Base-by-base conservation (phyloP, 2,888 invertebrate genomes). In the Cephus sareptanus region DNA sequence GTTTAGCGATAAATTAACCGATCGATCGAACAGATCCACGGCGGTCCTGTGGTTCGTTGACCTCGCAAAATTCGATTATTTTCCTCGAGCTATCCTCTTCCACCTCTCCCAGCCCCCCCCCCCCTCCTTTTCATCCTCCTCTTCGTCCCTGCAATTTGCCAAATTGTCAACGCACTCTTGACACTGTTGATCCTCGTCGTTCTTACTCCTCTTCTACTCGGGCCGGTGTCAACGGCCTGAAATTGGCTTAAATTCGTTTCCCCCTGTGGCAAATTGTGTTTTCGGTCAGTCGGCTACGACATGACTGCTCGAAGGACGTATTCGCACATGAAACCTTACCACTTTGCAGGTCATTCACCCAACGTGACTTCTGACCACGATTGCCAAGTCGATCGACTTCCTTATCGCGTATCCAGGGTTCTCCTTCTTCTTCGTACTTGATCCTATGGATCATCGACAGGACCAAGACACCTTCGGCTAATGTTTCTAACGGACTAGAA, bases 271-370 rank as follows among this genome's bases (percentile, higher is more conserved):
- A 74, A 69, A 80, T 84, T 79, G 85, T 86, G 85, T 85, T 87
- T 88, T 88, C 87, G 87, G 88, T 87, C 87, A 87, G 85, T 87
- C 87, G 86, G 87, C 85, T 89, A 86, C 83, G 81, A 84, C 81
- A 81, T 83, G 81, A 83, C 80, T 81, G 82, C 75, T 83, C 81
- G 82, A 83, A 84, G 84, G 86, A 84, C 83, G 81, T 80, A 81
- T 78, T 80, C 83, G 78, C 79, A 81, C 82, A 79, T 82, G 78
- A 84, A 86, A 85, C 86, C 88, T 88, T 85, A 88, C 88, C 86
- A 88, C 87, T 89, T 89, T 88, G 85, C 85, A 87, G 90, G 90
- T 89, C 90, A 84, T 90, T 90, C 89, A 90, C 89, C 90, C 56
- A 6, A 56, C 2, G 56, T 56, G 2, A 23, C 56, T 56, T 56